Percentiles rank a stretch among this genome's conserved stretches.
Conservation (phyloP, 2,888 invertebrate species). For the Drosophila mercatorum region DNA sequence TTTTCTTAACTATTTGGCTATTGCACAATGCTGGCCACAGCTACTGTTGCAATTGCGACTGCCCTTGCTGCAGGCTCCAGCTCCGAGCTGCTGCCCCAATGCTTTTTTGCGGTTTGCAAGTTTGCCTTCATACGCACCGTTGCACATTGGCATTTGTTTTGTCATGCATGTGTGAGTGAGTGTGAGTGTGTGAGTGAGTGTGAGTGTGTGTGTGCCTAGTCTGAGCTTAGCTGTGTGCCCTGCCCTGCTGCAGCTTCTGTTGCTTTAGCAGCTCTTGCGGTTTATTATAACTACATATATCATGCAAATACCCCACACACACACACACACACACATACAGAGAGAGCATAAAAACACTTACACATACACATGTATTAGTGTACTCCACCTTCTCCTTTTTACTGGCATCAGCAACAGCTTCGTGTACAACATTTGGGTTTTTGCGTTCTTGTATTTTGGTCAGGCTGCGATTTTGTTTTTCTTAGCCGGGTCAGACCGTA, state of each 20-base stretch:
- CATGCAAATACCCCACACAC: conserved; percentile 61
- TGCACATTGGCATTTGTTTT: conserved; percentile 67
- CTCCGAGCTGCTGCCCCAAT: conserved; percentile 17
- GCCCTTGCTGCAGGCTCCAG: not conserved
- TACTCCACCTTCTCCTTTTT: conserved; percentile 17
- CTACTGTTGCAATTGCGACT: conserved; percentile 19
- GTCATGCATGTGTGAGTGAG: conserved; percentile 26
- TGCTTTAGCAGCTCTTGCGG: conserved; percentile 71
- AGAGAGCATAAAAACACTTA: conserved; percentile 13
- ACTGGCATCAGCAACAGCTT: conserved; percentile 42
- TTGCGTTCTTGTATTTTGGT: conserved; percentile 33
- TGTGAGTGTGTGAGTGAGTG: conserved; percentile 11
- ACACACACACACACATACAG: conserved; percentile 21
- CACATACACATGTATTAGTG: not conserved
- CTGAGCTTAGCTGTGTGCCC: conserved; percentile 24
- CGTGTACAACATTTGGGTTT: conserved; percentile 51
- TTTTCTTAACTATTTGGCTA: conserved; percentile 31
- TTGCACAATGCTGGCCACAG: conserved; percentile 17
- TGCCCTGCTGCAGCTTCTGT: conserved; percentile 39
- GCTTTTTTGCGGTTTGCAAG: conserved; percentile 64
- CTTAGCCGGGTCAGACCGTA: conserved; percentile 7
- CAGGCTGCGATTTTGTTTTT: conserved; percentile 32
- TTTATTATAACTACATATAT: conserved; percentile 79
- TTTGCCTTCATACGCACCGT: conserved; percentile 73
- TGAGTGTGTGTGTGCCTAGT: conserved; percentile 16